These are phyloP conservation scores for Cremastinae sp. DNA, from an alignment of 2,888 invertebrate genomes.

Conservation along the genomic window DNA sequence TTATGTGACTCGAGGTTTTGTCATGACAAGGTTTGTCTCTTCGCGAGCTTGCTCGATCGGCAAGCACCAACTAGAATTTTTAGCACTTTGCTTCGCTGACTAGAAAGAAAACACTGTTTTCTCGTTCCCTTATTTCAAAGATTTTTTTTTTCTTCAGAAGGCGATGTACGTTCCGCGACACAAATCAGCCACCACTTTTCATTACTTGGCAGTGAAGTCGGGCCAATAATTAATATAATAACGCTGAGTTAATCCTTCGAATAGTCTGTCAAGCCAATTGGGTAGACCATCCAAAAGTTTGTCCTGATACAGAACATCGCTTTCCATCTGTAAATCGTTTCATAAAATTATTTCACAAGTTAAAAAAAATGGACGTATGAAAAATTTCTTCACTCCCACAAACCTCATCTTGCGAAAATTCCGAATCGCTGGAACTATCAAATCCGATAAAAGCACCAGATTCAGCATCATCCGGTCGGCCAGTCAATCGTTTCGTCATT, in stretches of 20 bases:
- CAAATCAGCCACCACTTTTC: constrained; percentile 48
- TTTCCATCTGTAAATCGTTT: constrained; percentile 76
- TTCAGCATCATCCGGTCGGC: constrained; percentile 84
- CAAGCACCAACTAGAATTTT: constrained; percentile 56
- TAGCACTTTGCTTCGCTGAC: constrained; percentile 68
- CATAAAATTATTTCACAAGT: not conserved
- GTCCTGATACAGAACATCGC: constrained; percentile 84
- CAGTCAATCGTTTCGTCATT: constrained; percentile 82
- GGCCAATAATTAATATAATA: constrained; percentile 99
- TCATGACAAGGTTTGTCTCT: constrained; percentile 65
- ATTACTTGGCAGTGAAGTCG: constrained; percentile 92
- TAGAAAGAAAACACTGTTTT: constrained; percentile 64
- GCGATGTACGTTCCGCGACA: constrained; percentile 51
- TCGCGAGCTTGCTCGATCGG: constrained; percentile 57
- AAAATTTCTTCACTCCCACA: constrained; percentile 19
- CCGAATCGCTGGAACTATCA: constrained; percentile 85
- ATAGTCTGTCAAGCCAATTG: constrained; percentile 97
- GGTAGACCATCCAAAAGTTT: constrained; percentile 94
- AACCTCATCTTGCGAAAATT: constrained; percentile 78
- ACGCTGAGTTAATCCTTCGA: constrained; percentile 97
- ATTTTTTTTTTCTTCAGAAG: constrained; percentile 52
- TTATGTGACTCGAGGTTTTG: constrained; percentile 64
- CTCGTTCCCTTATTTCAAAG: constrained; percentile 23
- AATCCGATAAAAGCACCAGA: constrained; percentile 93
- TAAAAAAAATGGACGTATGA: constrained; percentile 14